Evolutionary conservation across 2,113 vertebrate species (phyloP).

Genomic region (Catagonus wagneri): DNA sequence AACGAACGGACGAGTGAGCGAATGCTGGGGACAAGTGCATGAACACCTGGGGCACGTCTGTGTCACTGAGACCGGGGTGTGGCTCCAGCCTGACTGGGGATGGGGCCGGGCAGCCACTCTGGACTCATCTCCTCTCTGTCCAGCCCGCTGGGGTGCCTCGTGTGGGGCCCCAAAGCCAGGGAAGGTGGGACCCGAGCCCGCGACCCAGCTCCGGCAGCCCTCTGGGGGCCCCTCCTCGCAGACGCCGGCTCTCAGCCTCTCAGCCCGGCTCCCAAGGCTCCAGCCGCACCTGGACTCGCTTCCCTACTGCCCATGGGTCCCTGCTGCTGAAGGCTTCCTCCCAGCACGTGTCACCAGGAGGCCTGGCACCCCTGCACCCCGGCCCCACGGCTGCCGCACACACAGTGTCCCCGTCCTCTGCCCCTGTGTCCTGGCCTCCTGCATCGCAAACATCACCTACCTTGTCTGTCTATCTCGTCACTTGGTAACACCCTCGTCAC

Average conservation of each 20-base stretch:
- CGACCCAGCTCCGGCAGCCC: accelerated
- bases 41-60: too few species aligned
- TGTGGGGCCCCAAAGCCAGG: background rate
- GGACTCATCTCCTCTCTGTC: too few species aligned
- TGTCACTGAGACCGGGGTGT: background rate
- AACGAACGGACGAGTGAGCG: background rate
- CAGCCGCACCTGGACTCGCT: background rate
- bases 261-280: background rate
- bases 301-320: background rate
- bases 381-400: background rate
- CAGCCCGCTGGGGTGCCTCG: background rate
- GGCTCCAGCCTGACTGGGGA: background rate
- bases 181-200: background rate
- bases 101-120: background rate
- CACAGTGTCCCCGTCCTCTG: accelerated
- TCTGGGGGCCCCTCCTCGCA: accelerated
- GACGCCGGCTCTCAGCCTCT: accelerated
- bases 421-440: accelerated
- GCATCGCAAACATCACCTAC: too few species aligned
- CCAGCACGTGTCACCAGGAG: too few species aligned
- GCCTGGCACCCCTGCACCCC: too few species aligned
- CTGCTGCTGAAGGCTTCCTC: accelerated
- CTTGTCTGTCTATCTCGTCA: too few species aligned
- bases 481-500: background rate
- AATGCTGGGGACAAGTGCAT: background rate